Base-by-base conservation (phyloP, 2,888 invertebrate species). In the Cryptophagus acutangulus region DNA sequence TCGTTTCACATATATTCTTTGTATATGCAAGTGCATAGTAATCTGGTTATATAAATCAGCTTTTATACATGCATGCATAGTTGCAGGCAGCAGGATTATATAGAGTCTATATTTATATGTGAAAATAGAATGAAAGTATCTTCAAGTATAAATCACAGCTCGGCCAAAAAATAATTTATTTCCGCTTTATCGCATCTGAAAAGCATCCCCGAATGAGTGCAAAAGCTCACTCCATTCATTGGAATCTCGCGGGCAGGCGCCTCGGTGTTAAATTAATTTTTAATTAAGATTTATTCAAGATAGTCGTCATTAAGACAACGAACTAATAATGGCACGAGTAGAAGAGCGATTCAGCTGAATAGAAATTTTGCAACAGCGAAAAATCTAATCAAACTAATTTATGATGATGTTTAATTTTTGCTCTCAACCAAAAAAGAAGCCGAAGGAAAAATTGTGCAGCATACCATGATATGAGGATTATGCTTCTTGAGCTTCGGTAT, bases 261-360 rank as follows among this genome's bases (percentile, higher is more conserved):
- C 33, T 49, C 45, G 46, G 54, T 51, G 53, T 57, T 57, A 57
- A 57, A 59, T 59, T 55, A 59, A 59, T 58, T 57, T 59, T 59
- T 59, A 59, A 58, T 59, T 54, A 59, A 58, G 58, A 59, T 59
- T 58, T 59, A 59, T 58, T 55, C 55, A 31, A 43, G 46, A 44
- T 40, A 43, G 55, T 49, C 50, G 52, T 55, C 53, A 57, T 55
- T 55, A 54, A 51, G 55, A 54, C 57, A 52, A 51, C 46, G 41
- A 45, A 51, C 49, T 54, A 49, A 52, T 54, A 52, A 52, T 20
- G n/a, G n/a, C n/a, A n/a, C n/a, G n/a, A n/a, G n/a, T n/a, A n/a
- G n/a, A n/a, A n/a, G n/a, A n/a, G n/a, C n/a, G n/a, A n/a, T n/a
- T n/a, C n/a, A n/a, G n/a, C n/a, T n/a, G n/a, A n/a, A n/a, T n/a